Evolutionary conservation across 2,888 invertebrate species (phyloP), one percentile per base, ranked within the genome.

Genomic region (Cryptocheilus praepositus): DNA sequence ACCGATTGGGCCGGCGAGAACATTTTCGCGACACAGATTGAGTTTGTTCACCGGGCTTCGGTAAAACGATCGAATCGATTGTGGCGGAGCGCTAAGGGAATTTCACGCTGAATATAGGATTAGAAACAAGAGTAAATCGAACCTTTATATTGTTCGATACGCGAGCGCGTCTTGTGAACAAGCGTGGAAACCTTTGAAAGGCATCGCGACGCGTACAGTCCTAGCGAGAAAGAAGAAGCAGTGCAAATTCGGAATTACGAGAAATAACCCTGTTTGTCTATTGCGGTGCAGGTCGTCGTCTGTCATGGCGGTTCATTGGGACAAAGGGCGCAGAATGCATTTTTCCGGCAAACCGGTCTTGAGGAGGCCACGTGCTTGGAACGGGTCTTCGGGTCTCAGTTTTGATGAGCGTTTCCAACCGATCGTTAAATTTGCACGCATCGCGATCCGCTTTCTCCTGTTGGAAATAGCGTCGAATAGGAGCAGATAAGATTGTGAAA

Each of bases 401-500:
- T 36, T 36, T 36, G 7, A 36, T 11, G 11, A 36, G 11, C 8
- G 36, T 36, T 19, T 15, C 16, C 49, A 19, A 15, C 19, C 18
- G 19, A 49, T 49, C 54, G 53, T 53, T 22, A 53, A 15, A 21
- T 53, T 18, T 53, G 19, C n/a, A 53, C 19, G 53, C 19, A 53
- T 53, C 53, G 3, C 36, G 36, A 36, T 36, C 36, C 13, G 13
- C 36, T 36, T 36, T 36, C 36, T 36, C 36, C 13, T 36, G 13
- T 7, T 36, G 36, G 36, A 11, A 36, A 7, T 7, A 36, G 3
- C 36, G 36, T 36, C 13, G 36, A 11, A 36, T 36, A 11, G 36
- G 36, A 4, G 36, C 36, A 36, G 36, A n/a, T n/a, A 16, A 54
- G 57, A 57, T n/a, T 28, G 16, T 13, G 16, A 83, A 89, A 89